Base-by-base conservation (phyloP, 2,888 invertebrate genomes). In the Electrophaes corylata region DNA sequence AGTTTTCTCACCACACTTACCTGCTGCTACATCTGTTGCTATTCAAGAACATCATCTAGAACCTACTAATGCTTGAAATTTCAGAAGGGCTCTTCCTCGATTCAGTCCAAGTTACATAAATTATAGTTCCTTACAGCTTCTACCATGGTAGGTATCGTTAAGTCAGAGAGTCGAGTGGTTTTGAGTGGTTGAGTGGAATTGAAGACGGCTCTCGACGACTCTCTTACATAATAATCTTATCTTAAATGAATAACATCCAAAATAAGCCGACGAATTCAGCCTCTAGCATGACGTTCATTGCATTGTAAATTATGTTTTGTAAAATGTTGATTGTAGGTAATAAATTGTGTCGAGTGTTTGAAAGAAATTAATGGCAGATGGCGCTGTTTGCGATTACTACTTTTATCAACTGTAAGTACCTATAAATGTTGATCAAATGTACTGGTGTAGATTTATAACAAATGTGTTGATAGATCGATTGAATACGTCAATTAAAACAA, bases 291-390 rank as follows among this genome's bases (percentile, higher is more conserved):
- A 35, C 18, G 46, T 35, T 59, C 40, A 40, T 33, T 43, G 46
- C 46, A 55, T 47, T 50, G 53, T 59, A 51, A 14, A 59, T 41
- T 51, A 37, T 39, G 16, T 37, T 45, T 58, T 53, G 19, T 31
- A 45, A 26, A 37, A 50, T 50, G 43, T 62, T 48, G 59, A 50
- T 59, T 19, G 26, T 54, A 47, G 44, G 35, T 44, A 29, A 18
- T 57, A 29, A 47, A 41, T 43, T 43, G 41, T 54, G 41, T 43
- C 46, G 47, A 54, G 40, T 39, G 52, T 53, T 53, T 54, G 19
- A 40, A 46, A n/a, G n/a, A n/a, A 46, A 41, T 49, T 19, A 43
- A 33, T 33, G 19, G 33, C 48, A 48, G 26, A 37, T 37, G 54
- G 43, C 41, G 11, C 26, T 40, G 19, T 14, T 35, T 54, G 47